These are phyloP conservation scores for Zosterops japonicus DNA, from an alignment of 2,113 vertebrate genomes.

Conservation along the genomic window DNA sequence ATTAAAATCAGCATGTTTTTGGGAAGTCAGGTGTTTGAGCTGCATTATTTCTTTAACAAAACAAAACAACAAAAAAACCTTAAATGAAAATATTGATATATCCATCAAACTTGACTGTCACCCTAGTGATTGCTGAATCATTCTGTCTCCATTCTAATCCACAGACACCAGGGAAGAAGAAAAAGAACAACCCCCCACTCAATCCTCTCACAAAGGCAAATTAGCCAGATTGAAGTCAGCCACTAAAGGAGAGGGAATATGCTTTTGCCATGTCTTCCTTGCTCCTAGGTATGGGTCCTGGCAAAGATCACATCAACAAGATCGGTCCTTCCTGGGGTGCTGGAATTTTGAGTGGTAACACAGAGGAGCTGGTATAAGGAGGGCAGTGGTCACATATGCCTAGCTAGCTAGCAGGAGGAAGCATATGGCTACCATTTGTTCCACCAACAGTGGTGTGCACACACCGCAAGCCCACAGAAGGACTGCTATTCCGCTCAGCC, in stretches of 20 bases:
- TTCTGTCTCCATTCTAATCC: background rate
- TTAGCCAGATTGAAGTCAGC: conserved; percentile 61
- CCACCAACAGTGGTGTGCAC: conserved; percentile 22
- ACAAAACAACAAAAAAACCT: background rate
- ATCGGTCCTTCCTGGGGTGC: conserved; percentile 39
- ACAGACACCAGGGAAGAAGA: background rate
- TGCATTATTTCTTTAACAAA: background rate
- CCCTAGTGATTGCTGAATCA: background rate
- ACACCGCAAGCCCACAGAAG: conserved; percentile 23
- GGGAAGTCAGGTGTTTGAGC: background rate
- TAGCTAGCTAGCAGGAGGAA: conserved; percentile 50
- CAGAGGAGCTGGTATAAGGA: conserved; percentile 45
- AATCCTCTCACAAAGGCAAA: conserved; percentile 17
- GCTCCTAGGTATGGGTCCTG: conserved; percentile 50
- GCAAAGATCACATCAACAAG: conserved; percentile 60
- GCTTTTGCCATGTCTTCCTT: conserved; percentile 27
- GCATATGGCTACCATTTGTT: conserved; percentile 68
- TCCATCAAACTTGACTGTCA: background rate
- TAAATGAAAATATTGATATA: background rate
- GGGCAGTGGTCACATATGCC: conserved; percentile 65
- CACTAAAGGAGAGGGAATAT: conserved; percentile 50
- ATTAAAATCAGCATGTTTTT: background rate
- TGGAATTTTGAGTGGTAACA: conserved; percentile 24
- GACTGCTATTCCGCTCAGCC: background rate
- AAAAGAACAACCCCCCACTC: conserved; percentile 23